Conservation (phyloP, 2,888 invertebrate genomes). For the Polyommatus iphigenia region DNA sequence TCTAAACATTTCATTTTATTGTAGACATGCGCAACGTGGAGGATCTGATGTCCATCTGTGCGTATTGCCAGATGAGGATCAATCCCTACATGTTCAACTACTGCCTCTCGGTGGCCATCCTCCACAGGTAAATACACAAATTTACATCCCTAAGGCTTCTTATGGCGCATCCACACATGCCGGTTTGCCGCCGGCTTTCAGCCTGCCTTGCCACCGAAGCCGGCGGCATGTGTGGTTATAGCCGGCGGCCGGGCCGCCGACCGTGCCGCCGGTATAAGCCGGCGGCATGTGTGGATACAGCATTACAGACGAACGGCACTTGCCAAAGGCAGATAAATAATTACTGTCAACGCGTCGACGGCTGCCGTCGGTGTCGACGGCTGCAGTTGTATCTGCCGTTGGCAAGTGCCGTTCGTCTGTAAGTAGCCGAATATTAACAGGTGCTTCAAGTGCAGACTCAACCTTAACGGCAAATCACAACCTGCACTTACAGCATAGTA, state of each 20-base stretch:
- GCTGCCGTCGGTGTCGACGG: no score
- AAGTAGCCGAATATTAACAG: background rate
- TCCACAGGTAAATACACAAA: constrained; percentile 78
- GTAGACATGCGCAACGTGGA: constrained; percentile 85
- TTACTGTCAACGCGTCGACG: no score
- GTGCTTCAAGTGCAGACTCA: background rate
- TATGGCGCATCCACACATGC: no score
- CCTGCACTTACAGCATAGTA: background rate
- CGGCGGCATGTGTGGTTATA: no score
- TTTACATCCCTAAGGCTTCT: background rate
- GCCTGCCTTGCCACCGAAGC: no score
- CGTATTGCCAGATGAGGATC: constrained; percentile 84
- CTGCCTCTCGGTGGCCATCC: constrained; percentile 85
- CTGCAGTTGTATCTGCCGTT: no score
- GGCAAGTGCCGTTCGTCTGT: no score
- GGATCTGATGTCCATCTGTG: constrained; percentile 84
- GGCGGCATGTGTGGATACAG: no score
- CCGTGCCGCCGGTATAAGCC: no score
- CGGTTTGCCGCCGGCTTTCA: no score
- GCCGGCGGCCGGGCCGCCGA: no score
- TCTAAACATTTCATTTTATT: background rate
- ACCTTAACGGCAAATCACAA: background rate
- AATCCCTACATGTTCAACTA: constrained; percentile 89
- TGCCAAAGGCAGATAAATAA: no score
- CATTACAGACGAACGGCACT: background rate